Evolutionary conservation across 2,888 invertebrate species (phyloP).

Genomic region (Hypolimnas misippus): DNA sequence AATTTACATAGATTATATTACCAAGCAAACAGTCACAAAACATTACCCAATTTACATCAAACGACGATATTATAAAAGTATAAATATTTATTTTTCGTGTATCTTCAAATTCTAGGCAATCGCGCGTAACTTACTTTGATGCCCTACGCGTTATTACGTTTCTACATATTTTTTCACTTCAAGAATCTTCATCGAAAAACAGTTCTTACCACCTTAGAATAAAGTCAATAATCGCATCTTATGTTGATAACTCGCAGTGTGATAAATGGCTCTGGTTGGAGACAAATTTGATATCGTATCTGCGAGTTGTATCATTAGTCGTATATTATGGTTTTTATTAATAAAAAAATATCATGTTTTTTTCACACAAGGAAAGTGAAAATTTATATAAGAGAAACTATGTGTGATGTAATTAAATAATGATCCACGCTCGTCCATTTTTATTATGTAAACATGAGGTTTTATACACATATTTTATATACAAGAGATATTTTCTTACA

Average conservation of each 20-base stretch:
- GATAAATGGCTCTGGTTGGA: slow-evolving; percentile 63
- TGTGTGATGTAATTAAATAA: too few species aligned
- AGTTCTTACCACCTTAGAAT: slow-evolving; percentile 6
- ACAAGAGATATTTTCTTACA: too few species aligned
- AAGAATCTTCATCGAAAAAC: slow-evolving; percentile 6
- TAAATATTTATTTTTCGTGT: background rate
- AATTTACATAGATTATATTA: too few species aligned
- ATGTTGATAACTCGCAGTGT: slow-evolving; percentile 36
- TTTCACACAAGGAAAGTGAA: slow-evolving; percentile 7
- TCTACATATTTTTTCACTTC: slow-evolving; percentile 22
- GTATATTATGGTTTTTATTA: slow-evolving; percentile 53
- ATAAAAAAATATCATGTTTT: slow-evolving; percentile 53
- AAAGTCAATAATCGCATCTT: slow-evolving; percentile 33
- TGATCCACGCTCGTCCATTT: too few species aligned
- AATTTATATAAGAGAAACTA: background rate
- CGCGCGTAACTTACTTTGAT: slow-evolving; percentile 12
- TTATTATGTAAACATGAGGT: too few species aligned
- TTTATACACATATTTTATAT: too few species aligned
- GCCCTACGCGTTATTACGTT: slow-evolving; percentile 18
- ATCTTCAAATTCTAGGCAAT: background rate
- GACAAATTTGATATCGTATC: slow-evolving; percentile 69
- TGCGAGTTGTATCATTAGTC: slow-evolving; percentile 36
- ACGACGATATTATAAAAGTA: background rate
- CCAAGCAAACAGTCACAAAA: background rate
- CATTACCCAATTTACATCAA: background rate